Evolutionary conservation across 2,888 invertebrate species (phyloP), one percentile per base, ranked within the genome.

Genomic region (Phyllotreta cruciferae): DNA sequence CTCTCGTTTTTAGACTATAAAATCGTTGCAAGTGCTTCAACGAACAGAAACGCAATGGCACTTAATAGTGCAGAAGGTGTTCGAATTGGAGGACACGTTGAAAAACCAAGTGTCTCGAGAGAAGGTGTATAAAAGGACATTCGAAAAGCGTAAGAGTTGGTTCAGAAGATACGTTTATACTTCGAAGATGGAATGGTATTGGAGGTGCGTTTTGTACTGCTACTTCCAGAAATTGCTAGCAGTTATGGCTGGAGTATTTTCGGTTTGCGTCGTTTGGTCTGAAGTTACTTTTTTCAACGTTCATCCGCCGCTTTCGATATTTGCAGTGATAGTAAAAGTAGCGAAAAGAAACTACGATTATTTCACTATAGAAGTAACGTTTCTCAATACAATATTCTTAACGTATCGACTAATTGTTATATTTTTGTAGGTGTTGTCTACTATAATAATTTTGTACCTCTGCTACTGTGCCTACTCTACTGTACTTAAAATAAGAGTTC

Each of bases 381-480:
- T 49, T 44, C 24, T 56, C 11, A 11, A 37, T 49, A 4, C 24
- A 24, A 24, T 10, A 45, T 35, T 56, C 10, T 14, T 44, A 1
- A 11, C 13, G 6, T 6, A 1, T 56, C 7, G 11, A 34, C n/a
- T 53, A 24, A 14, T 24, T 44, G 36, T 6, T 53, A 42, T 45
- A 2, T 38, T 38, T 11, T 83, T 85, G 55, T 84, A 96, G 94
- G 80, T 94, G 9, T 86, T 97, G 64, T 97, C 98, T 7, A 94
- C 96, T 66, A 79, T 92, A 63, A 91, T 95, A 14, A 93, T 99
- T 66, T 91, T 94, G 7, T 99, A 98, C 83, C 86, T 99, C 78
- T 96, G 97, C 82, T 92, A 96, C 78, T 99, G 98, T 83, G 97
- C 99, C 1, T 99, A 97, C 82, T 98, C 96, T 24, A 99, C 98